Evolutionary conservation across 2,113 vertebrate species (phyloP), one percentile per base, ranked within the genome.

Genomic region (Azemiops feae): DNA sequence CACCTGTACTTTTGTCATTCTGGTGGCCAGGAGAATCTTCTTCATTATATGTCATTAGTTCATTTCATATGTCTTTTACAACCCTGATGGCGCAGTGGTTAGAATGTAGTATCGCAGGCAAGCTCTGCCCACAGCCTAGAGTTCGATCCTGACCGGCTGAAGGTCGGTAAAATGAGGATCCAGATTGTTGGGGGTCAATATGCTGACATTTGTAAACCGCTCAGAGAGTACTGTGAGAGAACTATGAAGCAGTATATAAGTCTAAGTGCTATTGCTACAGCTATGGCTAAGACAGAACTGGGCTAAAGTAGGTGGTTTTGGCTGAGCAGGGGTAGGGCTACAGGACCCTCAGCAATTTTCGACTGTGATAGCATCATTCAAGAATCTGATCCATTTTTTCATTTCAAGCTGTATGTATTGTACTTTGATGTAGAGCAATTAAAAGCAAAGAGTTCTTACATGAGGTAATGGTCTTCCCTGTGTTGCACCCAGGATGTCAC

Each of bases 401-500:
- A 39, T 39, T 81, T 81, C 69, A 81, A 39, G 34, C 34, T 81
- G 69, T 39, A 81, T 81, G n/a, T 74, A 74, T 74, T 39, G 34
- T 39, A 81, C 34, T 81, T 81, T 39, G 34, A 81, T 22, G 74
- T 47, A 52, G 2, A 92, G 43, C 12, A 27, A 18, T n/a, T 27
- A 58, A 57, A 53, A 93, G 34, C 53, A 4, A 23, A 5, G 12
- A 39, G 22, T 85, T 69, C 91, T 0, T 52, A 27, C 74, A 54
- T 7, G 6, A 50, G 10, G 1, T 74, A 22, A 90, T 55, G 58
- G 8, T 90, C 11, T 91, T 53, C 85, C 5, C 43, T 23, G 57
- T 95, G 30, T 93, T 95, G 55, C 93, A 53, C 93, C 30, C 89
- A 98, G 98, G 94, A 98, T 98, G 97, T 96, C 95, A 0, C 94